These are phyloP conservation scores for Dolichomitus sp. DNA, from an alignment of 2,888 invertebrate species.

Conservation along the genomic window DNA sequence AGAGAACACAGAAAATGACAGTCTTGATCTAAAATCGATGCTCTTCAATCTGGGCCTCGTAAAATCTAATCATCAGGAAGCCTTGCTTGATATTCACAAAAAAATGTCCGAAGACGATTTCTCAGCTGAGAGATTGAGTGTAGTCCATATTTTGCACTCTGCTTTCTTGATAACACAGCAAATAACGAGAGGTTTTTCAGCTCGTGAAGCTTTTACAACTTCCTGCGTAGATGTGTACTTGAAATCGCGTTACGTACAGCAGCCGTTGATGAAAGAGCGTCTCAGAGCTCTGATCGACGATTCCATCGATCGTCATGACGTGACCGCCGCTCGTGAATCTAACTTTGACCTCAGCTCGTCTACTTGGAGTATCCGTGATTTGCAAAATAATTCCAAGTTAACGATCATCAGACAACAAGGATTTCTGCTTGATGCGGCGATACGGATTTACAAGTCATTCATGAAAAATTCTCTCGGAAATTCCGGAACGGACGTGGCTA, in stretches of 20 bases:
- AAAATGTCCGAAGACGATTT: constrained; percentile 84
- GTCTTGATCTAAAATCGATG: constrained; percentile 87
- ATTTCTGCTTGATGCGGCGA: constrained; percentile 81
- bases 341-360: constrained; percentile 77
- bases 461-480: constrained; percentile 49
- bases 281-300: constrained; percentile 87
- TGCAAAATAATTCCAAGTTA: constrained; percentile 87
- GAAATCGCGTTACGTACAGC: constrained; percentile 86
- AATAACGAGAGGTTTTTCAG: constrained; percentile 88
- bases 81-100: constrained; percentile 87
- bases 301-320: constrained; percentile 86
- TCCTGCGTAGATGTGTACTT: constrained; percentile 91
- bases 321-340: constrained; percentile 64
- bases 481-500: neutral
- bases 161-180: constrained; percentile 90
- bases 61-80: constrained; percentile 84
- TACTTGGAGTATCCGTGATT: constrained; percentile 85
- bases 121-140: constrained; percentile 87
- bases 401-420: constrained; percentile 88
- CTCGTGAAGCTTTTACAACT: constrained; percentile 87
- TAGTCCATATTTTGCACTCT: constrained; percentile 90
- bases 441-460: constrained; percentile 50
- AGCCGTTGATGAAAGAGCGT: constrained; percentile 85
- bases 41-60: constrained; percentile 87
- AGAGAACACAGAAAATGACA: constrained; percentile 75